Conservation (phyloP, 2,113 vertebrate species). For the Helogale parvula region DNA sequence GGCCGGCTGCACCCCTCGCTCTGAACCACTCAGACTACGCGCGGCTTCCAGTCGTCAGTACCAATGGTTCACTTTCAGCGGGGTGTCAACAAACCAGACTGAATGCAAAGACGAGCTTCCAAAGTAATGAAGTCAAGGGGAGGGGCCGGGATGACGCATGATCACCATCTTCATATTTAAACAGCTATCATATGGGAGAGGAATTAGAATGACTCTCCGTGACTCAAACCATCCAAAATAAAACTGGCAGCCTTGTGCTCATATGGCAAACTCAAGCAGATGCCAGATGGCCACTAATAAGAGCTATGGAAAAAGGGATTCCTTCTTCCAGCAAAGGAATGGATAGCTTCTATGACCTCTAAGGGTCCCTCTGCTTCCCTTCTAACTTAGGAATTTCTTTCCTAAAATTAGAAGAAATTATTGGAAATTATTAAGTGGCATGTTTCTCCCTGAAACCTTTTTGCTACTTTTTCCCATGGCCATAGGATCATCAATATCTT, state of each 20-base stretch:
- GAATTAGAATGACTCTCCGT: neutral
- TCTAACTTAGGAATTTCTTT: neutral
- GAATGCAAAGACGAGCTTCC: neutral
- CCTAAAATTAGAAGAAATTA: neutral
- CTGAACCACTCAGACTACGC: rapidly evolving
- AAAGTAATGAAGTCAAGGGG: neutral
- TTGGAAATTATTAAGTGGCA: neutral
- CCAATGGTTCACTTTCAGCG: neutral
- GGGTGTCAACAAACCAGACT: neutral
- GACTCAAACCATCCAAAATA: neutral
- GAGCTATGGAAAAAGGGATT: neutral
- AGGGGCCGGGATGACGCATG: neutral
- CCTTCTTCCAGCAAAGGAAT: neutral
- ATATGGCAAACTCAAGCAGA: neutral
- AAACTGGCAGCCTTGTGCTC: neutral
- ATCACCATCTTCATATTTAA: neutral
- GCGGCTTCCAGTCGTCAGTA: neutral
- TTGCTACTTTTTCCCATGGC: neutral
- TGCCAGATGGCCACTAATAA: neutral
- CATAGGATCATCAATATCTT: neutral
- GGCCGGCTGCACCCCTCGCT: neutral
- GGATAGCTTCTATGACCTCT: neutral
- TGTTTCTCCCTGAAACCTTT: neutral
- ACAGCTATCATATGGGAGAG: neutral
- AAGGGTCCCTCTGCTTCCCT: neutral